phyloP scores from a whole-genome alignment of 2,797 vertebrate genomes.

The Adrianichthys oophorus region DNA sequence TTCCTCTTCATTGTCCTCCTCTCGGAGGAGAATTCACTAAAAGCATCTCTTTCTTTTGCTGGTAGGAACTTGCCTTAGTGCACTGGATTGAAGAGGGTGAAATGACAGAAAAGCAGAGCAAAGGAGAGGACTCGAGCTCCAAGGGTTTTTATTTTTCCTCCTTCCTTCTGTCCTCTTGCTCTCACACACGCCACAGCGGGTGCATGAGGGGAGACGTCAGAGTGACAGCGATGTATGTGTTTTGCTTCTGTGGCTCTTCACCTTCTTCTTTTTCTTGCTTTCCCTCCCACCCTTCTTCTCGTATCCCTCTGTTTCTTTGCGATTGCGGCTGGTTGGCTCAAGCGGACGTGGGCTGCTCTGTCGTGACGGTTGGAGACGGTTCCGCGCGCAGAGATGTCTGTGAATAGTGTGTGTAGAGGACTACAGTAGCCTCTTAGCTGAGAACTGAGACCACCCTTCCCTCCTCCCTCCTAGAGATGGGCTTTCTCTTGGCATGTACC shows the following conservation, averaged over 20 bases:
- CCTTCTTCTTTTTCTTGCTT: slow-evolving; percentile 49
- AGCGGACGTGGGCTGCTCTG: slow-evolving; percentile 40
- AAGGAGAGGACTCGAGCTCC: slow-evolving; percentile 41
- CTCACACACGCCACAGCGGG: slow-evolving; percentile 44
- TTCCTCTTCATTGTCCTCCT: slow-evolving; percentile 62
- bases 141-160: slow-evolving; percentile 43
- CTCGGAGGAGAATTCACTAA: slow-evolving; percentile 78
- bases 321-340: slow-evolving; percentile 32
- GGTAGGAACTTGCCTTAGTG: slow-evolving; percentile 67
- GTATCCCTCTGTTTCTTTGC: slow-evolving; percentile 41
- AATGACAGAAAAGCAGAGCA: slow-evolving; percentile 28
- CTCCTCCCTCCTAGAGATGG: slow-evolving; percentile 71
- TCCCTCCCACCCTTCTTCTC: slow-evolving; percentile 46
- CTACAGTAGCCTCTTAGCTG: slow-evolving; percentile 79
- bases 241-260: slow-evolving; percentile 53
- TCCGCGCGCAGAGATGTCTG: slow-evolving; percentile 76
- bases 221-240: slow-evolving; percentile 56
- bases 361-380: slow-evolving; percentile 57
- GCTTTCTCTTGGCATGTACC: slow-evolving; percentile 88
- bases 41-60: slow-evolving; percentile 75
- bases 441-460: slow-evolving; percentile 77
- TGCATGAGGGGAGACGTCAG: slow-evolving; percentile 60
- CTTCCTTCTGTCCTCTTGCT: slow-evolving; percentile 33
- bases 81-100: slow-evolving; percentile 48
- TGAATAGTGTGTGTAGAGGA: slow-evolving; percentile 80